Conservation (phyloP, 2,113 vertebrate species). For the Oriolus oriolus region DNA sequence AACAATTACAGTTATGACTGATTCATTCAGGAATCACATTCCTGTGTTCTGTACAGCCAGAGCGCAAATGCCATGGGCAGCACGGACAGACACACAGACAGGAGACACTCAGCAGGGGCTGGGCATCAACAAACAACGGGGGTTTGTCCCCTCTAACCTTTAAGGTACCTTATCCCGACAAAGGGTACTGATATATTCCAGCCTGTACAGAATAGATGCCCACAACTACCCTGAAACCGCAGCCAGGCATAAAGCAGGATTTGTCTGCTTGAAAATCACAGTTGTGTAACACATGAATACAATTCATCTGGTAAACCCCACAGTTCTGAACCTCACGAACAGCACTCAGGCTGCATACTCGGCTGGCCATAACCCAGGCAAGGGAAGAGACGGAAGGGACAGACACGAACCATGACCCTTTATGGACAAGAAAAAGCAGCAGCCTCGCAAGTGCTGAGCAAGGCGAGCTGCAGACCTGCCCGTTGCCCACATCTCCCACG, state of each 20-base stretch:
- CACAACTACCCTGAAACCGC: background rate
- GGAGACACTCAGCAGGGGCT: too few relatives aligned
- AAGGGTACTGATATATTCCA: background rate
- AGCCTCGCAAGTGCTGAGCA: background rate
- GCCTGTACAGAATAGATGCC: fast-evolving
- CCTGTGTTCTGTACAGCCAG: background rate
- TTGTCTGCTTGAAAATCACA: background rate
- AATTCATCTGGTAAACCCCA: background rate
- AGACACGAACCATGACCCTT: fast-evolving
- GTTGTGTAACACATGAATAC: background rate
- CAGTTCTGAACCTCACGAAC: fast-evolving
- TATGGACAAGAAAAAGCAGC: background rate
- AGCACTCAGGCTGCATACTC: too few relatives aligned
- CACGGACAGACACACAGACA: fast-evolving
- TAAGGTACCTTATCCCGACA: background rate
- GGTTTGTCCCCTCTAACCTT: background rate
- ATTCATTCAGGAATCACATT: background rate
- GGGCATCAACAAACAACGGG: fast-evolving
- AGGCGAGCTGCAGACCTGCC: background rate
- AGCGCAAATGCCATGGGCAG: background rate
- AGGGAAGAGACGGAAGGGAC: too few relatives aligned
- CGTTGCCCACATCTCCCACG: fast-evolving
- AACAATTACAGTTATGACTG: background rate
- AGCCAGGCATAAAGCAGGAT: background rate
- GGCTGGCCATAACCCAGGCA: background rate